Conservation (phyloP, 2,797 vertebrate genomes). For the Miichthys miiuy region DNA sequence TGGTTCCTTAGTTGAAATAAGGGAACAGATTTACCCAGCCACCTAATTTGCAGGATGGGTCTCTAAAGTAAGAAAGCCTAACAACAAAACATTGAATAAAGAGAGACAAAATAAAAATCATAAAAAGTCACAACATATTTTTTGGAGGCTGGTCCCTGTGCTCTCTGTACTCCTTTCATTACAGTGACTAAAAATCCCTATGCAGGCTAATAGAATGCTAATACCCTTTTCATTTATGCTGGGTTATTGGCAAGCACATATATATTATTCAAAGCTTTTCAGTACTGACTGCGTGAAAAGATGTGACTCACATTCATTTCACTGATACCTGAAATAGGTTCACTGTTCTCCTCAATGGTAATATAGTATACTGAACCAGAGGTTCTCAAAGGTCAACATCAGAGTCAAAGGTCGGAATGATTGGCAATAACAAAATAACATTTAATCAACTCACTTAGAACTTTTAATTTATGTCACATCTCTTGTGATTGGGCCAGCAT, state of each 20-base stretch:
- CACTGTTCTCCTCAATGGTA: too few relatives aligned
- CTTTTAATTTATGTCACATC: too few relatives aligned
- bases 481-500: too few relatives aligned
- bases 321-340: conserved; percentile 20
- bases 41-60: background rate
- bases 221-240: conserved; percentile 19
- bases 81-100: background rate
- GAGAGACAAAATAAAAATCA: background rate
- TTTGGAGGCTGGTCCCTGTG: background rate
- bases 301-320: conserved; percentile 31
- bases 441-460: too few relatives aligned
- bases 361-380: too few relatives aligned
- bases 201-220: conserved; percentile 13
- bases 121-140: background rate
- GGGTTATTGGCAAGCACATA: conserved; percentile 37
- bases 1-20: background rate
- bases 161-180: conserved; percentile 10
- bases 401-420: too few relatives aligned
- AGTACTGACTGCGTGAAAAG: conserved; percentile 30
- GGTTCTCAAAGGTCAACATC: too few relatives aligned
- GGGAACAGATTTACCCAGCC: background rate
- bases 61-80: background rate
- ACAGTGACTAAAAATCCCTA: conserved; percentile 19
- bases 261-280: conserved; percentile 56
- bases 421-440: too few relatives aligned